Base-by-base conservation (phyloP, 2,113 vertebrate species). In the Aythya baeri region DNA sequence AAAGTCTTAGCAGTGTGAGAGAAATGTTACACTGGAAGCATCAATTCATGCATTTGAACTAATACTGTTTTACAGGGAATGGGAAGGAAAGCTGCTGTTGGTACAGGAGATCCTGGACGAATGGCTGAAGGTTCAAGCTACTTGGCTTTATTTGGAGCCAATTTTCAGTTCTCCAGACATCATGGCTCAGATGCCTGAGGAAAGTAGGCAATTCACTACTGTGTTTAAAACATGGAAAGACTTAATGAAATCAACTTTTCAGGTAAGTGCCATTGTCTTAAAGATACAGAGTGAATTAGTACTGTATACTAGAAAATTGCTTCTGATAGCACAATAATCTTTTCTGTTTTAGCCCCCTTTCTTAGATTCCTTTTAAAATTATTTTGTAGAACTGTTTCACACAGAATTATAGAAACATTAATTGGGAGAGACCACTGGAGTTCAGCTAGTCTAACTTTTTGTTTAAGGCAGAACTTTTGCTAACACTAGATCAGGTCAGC, bases 101-200 rank as follows among this genome's bases (percentile, higher is more conserved):
- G 97, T 98, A 7, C 98, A 99, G 94, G 98, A 99, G 67, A 98
- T 99, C 66, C 96, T 99, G 96, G 98, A 99, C 72, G 98, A 98
- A 71, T 99, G 99, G 98, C 97, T 99, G 62, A 99, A 99, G 93
- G 98, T 98, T 82, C 99, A 99, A 95, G 98, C 98, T 90, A 98
- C 98, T 1, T 99, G 99, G 98, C 98, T 99, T 12, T 99, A 99
- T 89, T 97, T 99, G 93, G 98, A 99, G 86, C 98, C 99, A 66
- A 97, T 99, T 94, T 99, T 99, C 96, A 98, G 98, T 95, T 99
- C 99, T 70, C 98, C 99, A 6, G 98, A 99, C 93, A 99, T 99
- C 88, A 98, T 98, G 98, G 97, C 98, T 83, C 98, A 99, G 91
- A 98, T 99, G 98, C 99, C 99, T 4, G 98, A 99, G 89, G 98